Evolutionary conservation across 1,140 invertebrate species (phyloP).

Genomic region (Diorhabda sublineata): DNA sequence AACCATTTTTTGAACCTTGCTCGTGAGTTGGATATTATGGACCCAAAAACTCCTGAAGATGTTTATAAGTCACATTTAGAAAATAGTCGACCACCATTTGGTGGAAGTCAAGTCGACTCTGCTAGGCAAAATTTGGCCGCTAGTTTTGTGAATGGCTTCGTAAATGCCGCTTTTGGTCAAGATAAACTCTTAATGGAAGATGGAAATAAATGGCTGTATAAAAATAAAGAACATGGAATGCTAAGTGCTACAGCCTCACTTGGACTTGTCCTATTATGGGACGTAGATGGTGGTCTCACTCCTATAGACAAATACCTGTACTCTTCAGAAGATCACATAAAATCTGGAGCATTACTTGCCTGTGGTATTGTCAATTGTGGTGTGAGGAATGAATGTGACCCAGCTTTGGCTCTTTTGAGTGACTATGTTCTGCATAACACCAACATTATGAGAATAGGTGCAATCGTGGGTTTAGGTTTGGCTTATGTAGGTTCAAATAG

Average conservation of each 20-base stretch:
- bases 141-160: conserved; percentile 98
- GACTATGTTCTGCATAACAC: conserved; percentile 93
- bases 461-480: conserved; percentile 90
- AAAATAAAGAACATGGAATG: conserved; percentile 99
- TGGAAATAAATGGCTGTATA: conserved; percentile 98
- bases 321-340: conserved; percentile 91
- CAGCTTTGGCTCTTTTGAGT: conserved; percentile 90
- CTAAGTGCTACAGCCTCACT: conserved; percentile 95
- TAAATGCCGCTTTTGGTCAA: conserved; percentile 96
- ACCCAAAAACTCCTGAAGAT: conserved; percentile 98
- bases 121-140: conserved; percentile 95
- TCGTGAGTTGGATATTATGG: conserved; percentile 98
- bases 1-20: conserved; percentile 94
- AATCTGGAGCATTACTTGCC: conserved; percentile 94
- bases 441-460: conserved; percentile 88
- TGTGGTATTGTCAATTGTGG: conserved; percentile 98
- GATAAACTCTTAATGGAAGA: conserved; percentile 97
- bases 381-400: conserved; percentile 97
- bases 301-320: conserved; percentile 99
- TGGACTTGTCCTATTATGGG: conserved; percentile 93
- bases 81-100: conserved; percentile 78
- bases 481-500: conserved; percentile 98
- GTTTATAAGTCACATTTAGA: conserved; percentile 99
- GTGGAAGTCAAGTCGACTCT: conserved; percentile 86
- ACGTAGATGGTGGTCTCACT: conserved; percentile 96